Evolutionary conservation across 2,113 vertebrate species (phyloP), one percentile per base, ranked within the genome.

Genomic region (Maccullochella peelii): DNA sequence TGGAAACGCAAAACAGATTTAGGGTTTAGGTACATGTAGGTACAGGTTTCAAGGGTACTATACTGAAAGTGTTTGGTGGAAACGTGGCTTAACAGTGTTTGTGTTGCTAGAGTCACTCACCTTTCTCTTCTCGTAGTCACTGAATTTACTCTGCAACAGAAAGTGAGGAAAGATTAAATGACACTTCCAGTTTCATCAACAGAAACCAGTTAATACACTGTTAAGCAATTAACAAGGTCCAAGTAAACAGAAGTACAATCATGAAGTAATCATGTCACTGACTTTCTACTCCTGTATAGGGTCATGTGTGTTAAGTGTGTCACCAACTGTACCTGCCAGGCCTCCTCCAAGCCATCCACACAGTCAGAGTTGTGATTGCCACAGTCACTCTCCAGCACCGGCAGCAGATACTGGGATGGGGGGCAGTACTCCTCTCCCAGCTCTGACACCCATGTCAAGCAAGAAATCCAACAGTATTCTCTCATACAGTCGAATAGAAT

Each of bases 61-160:
- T 33, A 33, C 33, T 33, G 33, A n/a, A 33, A 33, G 33, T 33
- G 33, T 33, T 33, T 33, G 33, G 33, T 33, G 33, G 33, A 33
- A 33, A 33, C 5, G 33, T 4, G 33, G 33, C 33, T 33, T n/a
- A 38, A 47, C 18, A 16, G 12, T 6, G 20, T 40, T 0, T 14
- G 57, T 50, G 52, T 66, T 5, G 20, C 20, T 8, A 5, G 30
- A 47, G 50, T 58, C 62, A 58, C 91, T 18, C 93, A 99, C 98
- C 97, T 98, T 99, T 87, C 94, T 97, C 94, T 95, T 99, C 91
- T 98, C 97, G 0, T 98, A 99, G 90, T 98, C 97, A 57, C 94
- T 96, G 92, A 99, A 98, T 82, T 96, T 98, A 78, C 90, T 97
- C 98, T 99, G 96, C 83, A 95, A 94, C 88, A 69, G 87, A 96